Evolutionary conservation across 2,888 invertebrate species (phyloP).

Genomic region (Phania funesta): DNA sequence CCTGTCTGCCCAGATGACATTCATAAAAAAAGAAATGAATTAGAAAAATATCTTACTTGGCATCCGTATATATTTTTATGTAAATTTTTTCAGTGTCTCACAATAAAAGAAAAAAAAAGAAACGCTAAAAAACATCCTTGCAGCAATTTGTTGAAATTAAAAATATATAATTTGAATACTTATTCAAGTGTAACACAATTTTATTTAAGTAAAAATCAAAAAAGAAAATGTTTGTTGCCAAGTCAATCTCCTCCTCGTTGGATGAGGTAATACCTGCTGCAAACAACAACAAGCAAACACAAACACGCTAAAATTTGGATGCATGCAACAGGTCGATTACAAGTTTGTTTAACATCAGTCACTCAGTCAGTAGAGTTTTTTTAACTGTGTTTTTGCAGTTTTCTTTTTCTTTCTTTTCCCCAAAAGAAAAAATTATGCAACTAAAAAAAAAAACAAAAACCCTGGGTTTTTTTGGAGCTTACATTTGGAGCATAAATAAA

Average conservation of each 20-base stretch:
- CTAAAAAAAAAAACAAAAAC: not conserved
- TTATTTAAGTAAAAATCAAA: not conserved
- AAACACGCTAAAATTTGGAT: slow-evolving; percentile 11
- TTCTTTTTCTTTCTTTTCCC: not conserved
- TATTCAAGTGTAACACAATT: slow-evolving; percentile 53
- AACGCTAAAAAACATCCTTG: slow-evolving; percentile 30
- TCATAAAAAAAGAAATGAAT: not conserved
- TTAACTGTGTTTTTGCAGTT: not conserved
- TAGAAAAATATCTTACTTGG: not conserved
- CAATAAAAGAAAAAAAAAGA: not conserved
- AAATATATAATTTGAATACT: slow-evolving; percentile 5
- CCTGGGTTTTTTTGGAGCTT: slow-evolving; percentile 1
- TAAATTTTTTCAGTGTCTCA: not conserved
- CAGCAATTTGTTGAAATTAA: slow-evolving; percentile 46
- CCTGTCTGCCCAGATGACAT: slow-evolving; percentile 29
- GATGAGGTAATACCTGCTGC: slow-evolving; percentile 35
- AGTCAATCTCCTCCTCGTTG: slow-evolving; percentile 21
- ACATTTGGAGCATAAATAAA: slow-evolving; percentile 48
- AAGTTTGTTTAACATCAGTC: slow-evolving; percentile 56
- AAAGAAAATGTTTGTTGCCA: slow-evolving; percentile 29
- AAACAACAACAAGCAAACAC: slow-evolving; percentile 17
- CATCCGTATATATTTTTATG: not conserved
- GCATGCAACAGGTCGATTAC: slow-evolving; percentile 49
- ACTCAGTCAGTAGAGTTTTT: slow-evolving; percentile 64
- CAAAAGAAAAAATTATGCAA: not conserved